Evolutionary conservation across 2,113 vertebrate genomes (phyloP).

Genomic region (Myrmecobius fasciatus): DNA sequence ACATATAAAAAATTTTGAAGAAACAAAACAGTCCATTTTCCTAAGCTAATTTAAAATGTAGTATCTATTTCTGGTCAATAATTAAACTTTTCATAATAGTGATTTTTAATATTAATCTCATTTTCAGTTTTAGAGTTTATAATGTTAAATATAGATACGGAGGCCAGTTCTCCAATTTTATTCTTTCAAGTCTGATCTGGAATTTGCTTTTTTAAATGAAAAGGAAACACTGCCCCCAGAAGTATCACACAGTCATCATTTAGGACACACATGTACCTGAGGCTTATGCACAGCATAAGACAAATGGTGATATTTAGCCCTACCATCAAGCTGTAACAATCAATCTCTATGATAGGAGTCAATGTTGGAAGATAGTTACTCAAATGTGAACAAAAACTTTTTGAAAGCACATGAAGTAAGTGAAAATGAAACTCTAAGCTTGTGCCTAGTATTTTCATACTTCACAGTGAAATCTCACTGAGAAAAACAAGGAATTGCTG

Average conservation of each 20-base stretch:
- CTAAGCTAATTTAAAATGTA: not conserved
- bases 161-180: not conserved
- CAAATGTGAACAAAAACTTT: conserved; percentile 5
- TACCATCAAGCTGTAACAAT: not conserved
- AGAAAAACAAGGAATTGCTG: not conserved
- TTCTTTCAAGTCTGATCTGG: not conserved
- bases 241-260: not conserved
- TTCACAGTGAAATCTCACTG: not conserved
- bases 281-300: not conserved
- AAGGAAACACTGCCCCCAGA: conserved; percentile 6
- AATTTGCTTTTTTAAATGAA: conserved; percentile 15
- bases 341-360: conserved; percentile 19
- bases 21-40: not conserved
- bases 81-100: not conserved
- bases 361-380: conserved; percentile 4
- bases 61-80: not conserved
- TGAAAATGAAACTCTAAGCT: not conserved
- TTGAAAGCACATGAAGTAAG: not conserved
- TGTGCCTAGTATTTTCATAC: not conserved
- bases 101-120: conserved; percentile 45
- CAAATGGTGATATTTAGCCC: conserved; percentile 13
- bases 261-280: not conserved
- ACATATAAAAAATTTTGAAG: not conserved
- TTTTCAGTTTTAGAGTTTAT: not conserved
- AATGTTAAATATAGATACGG: not conserved